A percentile compares a stretch with the other conserved stretches of the same genome.
phyloP scores from a whole-genome alignment of 1,140 invertebrate genomes.

The Musca vetustissima region DNA sequence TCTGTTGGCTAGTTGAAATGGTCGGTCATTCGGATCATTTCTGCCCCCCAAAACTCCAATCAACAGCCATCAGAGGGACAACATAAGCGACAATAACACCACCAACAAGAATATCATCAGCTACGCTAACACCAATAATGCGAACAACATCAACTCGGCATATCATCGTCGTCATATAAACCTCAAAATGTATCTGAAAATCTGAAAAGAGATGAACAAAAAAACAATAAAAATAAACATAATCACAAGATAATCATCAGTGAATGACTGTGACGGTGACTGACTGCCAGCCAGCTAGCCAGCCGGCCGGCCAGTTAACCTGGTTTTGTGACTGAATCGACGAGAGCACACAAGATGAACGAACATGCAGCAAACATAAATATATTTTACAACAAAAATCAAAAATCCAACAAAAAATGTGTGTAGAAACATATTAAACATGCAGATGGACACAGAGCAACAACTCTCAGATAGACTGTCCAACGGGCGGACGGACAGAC shows the following conservation, averaged over 20 bases:
- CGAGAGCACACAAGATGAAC: conserved; percentile 29
- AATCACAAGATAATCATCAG: conserved; percentile 22
- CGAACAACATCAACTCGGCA: not conserved
- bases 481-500: not conserved
- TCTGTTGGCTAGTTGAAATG: no score
- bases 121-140: no score
- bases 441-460: not conserved
- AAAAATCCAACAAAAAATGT: no score
- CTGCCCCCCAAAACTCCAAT: no score
- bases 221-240: conserved; percentile 22
- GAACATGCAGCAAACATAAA: not conserved
- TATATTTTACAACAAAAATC: not conserved
- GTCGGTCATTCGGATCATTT: no score
- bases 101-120: no score
- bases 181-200: conserved; percentile 18
- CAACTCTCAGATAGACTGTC: conserved; percentile 10
- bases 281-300: not conserved
- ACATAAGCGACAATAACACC: no score
- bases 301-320: not conserved
- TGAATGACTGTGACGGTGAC: no score
- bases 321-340: not conserved
- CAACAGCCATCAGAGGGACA: no score
- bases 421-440: conserved; percentile 3
- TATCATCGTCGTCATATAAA: conserved; percentile 1
- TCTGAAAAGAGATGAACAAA: not conserved